phyloP scores from a whole-genome alignment of 2,113 vertebrate species.

The Picathartes gymnocephalus region DNA sequence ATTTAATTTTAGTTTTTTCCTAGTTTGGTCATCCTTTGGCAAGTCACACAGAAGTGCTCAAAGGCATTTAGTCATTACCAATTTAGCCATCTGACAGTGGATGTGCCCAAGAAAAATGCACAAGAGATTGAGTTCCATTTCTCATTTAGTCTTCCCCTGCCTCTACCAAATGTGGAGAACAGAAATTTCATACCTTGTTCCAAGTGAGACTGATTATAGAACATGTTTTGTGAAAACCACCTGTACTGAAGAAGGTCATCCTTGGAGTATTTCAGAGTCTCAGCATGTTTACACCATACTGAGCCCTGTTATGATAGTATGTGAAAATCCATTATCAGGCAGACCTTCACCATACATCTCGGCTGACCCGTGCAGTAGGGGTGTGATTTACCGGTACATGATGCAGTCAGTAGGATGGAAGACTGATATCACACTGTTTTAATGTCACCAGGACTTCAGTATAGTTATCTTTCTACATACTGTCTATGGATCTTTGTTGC shows the following conservation, averaged over 20 bases:
- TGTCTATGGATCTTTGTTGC: constrained; percentile 10
- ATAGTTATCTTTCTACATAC: neutral
- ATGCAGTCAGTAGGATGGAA: neutral
- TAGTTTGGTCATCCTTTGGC: neutral
- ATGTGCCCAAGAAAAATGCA: neutral
- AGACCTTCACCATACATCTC: neutral
- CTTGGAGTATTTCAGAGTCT: neutral
- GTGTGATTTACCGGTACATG: neutral
- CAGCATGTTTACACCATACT: neutral
- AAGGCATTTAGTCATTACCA: neutral
- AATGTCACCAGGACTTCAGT: neutral
- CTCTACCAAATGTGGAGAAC: neutral
- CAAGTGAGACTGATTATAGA: neutral
- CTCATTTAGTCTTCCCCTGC: neutral
- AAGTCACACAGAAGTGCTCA: neutral
- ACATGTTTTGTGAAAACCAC: neutral
- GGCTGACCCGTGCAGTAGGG: neutral
- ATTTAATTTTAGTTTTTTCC: neutral
- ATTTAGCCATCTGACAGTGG: neutral
- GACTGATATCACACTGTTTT: neutral
- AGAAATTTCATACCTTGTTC: neutral
- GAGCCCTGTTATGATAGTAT: neutral
- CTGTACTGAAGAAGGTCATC: neutral
- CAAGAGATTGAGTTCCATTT: neutral
- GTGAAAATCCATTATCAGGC: neutral